phyloP scores from a whole-genome alignment of 2,888 invertebrate species.

The Drosophila cyrtoloma region DNA sequence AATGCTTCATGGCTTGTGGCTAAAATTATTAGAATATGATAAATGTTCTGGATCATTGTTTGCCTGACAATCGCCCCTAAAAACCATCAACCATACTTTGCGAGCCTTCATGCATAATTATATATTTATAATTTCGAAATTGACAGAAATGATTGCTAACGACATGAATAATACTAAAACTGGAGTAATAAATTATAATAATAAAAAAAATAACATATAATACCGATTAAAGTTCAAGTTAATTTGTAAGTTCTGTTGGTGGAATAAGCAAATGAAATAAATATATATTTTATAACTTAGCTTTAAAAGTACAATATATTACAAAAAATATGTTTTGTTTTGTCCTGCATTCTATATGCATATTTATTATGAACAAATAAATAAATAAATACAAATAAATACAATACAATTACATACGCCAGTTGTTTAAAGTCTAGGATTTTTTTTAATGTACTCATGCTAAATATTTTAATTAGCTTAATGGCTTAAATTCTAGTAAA shows the following conservation, averaged over 20 bases:
- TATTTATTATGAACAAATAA: neutral
- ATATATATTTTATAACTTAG: neutral
- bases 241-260: neutral
- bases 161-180: slow-evolving; percentile 8
- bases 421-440: neutral
- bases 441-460: neutral
- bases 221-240: neutral
- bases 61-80: slow-evolving; percentile 49
- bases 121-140: slow-evolving; percentile 33
- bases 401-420: neutral
- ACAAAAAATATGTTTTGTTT: neutral
- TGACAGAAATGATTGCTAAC: slow-evolving; percentile 34
- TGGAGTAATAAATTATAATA: slow-evolving; percentile 14
- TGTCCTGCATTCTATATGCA: neutral
- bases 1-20: slow-evolving; percentile 27
- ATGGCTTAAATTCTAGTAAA: slow-evolving; percentile 1
- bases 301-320: neutral
- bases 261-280: neutral
- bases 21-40: slow-evolving; percentile 71
- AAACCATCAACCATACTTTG: slow-evolving; percentile 46
- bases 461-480: slow-evolving; percentile 25
- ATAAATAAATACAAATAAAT: neutral
- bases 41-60: slow-evolving; percentile 67
- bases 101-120: slow-evolving; percentile 48
- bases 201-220: neutral